These are phyloP conservation scores for Botia almorhae DNA, from an alignment of 2,797 vertebrate genomes.

Conservation along the genomic window DNA sequence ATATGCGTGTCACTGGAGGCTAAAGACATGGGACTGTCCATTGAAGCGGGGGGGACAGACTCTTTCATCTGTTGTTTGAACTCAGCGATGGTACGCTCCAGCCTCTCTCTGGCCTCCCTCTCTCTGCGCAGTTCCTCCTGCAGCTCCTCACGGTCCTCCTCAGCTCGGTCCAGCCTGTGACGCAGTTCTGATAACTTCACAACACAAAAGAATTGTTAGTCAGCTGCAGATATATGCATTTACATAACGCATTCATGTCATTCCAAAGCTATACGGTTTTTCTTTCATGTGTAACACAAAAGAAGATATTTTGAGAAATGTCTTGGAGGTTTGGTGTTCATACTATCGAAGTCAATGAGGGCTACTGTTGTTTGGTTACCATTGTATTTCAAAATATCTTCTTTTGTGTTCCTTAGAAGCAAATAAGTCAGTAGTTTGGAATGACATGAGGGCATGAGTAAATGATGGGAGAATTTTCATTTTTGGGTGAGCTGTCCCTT, in stretches of 20 bases:
- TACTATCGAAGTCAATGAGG: too few species aligned
- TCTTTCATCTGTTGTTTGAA: slow-evolving; percentile 81
- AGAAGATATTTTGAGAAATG: too few species aligned
- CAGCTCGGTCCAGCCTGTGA: slow-evolving; percentile 84
- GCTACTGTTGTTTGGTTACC: too few species aligned
- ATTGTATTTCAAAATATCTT: too few species aligned
- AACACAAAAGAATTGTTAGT: not conserved
- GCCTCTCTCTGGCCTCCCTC: slow-evolving; percentile 82
- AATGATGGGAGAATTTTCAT: too few species aligned
- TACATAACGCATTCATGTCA: not conserved
- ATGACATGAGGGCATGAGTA: too few species aligned
- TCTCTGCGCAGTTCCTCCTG: slow-evolving; percentile 87
- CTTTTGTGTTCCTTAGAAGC: too few species aligned
- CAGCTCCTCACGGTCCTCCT: slow-evolving; percentile 85
- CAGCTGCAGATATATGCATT: not conserved
- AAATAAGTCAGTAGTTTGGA: too few species aligned
- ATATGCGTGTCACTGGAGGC: slow-evolving; percentile 42
- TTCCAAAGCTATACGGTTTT: too few species aligned
- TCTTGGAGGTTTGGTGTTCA: too few species aligned
- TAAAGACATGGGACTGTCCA: slow-evolving; percentile 51
- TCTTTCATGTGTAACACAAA: too few species aligned
- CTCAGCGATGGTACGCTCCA: slow-evolving; percentile 86
- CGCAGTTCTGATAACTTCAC: slow-evolving; percentile 82
- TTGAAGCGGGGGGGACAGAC: slow-evolving; percentile 29
- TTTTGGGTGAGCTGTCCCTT: too few species aligned